phyloP scores from a whole-genome alignment of 37 sponge, comb jelly and placozoan species.

The Halichondria panicea region DNA sequence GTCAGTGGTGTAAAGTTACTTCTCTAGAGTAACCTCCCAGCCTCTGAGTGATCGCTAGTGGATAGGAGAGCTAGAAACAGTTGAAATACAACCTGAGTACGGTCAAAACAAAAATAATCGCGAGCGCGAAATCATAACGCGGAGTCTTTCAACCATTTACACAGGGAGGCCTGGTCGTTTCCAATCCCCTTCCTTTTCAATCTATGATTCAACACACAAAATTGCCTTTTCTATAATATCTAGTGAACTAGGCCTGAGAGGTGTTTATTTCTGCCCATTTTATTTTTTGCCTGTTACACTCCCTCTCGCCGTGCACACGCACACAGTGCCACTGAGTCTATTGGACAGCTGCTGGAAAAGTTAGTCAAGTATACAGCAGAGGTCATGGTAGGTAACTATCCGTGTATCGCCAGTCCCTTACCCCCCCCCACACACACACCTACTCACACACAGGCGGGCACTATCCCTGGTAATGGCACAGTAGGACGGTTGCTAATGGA shows the following conservation, averaged over 20 bases:
- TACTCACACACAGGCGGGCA: slow-evolving; percentile 48
- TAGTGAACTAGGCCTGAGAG: neutral
- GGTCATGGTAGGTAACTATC: slow-evolving; percentile 55
- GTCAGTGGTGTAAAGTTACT: too few relatives aligned
- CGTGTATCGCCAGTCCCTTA: neutral
- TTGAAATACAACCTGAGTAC: too few relatives aligned
- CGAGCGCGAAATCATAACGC: too few relatives aligned
- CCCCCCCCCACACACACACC: neutral
- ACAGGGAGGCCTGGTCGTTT: too few relatives aligned
- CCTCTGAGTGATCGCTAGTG: too few relatives aligned
- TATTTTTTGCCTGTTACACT: neutral
- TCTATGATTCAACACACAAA: too few relatives aligned
- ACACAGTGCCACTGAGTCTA: slow-evolving; percentile 12
- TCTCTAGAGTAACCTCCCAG: too few relatives aligned
- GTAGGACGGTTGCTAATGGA: slow-evolving; percentile 79
- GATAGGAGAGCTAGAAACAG: too few relatives aligned
- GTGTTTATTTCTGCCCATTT: neutral
- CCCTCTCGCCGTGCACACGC: neutral
- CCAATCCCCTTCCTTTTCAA: too few relatives aligned
- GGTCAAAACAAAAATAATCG: too few relatives aligned
- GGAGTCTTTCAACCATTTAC: too few relatives aligned
- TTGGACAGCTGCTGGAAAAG: slow-evolving; percentile 41
- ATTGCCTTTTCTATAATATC: too few relatives aligned
- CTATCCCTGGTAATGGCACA: slow-evolving; percentile 38
- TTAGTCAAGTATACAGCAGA: slow-evolving; percentile 57